phyloP scores from a whole-genome alignment of 2,113 vertebrate genomes.

The Phainopepla nitens region DNA sequence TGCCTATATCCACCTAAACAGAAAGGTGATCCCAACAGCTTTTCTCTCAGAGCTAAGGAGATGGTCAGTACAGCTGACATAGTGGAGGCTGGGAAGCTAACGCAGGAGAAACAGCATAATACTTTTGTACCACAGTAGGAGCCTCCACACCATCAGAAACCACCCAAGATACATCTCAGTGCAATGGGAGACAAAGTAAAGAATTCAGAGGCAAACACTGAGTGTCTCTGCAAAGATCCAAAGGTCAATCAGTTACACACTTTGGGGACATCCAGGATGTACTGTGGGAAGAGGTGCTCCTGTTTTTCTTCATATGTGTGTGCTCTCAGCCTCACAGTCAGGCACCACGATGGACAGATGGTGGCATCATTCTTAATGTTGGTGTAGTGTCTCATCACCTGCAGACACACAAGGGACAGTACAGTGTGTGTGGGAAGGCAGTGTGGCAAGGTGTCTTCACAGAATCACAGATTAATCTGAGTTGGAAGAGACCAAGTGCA shows the following conservation, averaged over 20 bases:
- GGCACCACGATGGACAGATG: conserved; percentile 83
- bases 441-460: background rate
- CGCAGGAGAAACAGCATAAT: background rate
- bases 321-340: conserved; percentile 79
- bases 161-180: background rate
- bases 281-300: conserved; percentile 79
- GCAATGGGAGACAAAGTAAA: background rate
- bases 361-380: conserved; percentile 71
- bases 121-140: background rate
- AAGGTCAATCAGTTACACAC: conserved; percentile 56
- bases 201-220: background rate
- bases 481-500: background rate
- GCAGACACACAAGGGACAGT: background rate
- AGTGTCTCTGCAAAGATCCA: background rate
- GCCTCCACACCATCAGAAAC: background rate
- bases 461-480: background rate
- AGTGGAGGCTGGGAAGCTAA: background rate
- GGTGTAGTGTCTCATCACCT: conserved; percentile 73
- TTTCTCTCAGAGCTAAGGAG: background rate
- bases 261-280: conserved; percentile 72
- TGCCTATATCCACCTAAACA: background rate
- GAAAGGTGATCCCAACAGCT: background rate
- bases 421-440: background rate
- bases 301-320: conserved; percentile 76
- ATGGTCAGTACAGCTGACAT: background rate